Evolutionary conservation across 2,113 vertebrate genomes (phyloP).

Genomic region (Fulmarus glacialis): DNA sequence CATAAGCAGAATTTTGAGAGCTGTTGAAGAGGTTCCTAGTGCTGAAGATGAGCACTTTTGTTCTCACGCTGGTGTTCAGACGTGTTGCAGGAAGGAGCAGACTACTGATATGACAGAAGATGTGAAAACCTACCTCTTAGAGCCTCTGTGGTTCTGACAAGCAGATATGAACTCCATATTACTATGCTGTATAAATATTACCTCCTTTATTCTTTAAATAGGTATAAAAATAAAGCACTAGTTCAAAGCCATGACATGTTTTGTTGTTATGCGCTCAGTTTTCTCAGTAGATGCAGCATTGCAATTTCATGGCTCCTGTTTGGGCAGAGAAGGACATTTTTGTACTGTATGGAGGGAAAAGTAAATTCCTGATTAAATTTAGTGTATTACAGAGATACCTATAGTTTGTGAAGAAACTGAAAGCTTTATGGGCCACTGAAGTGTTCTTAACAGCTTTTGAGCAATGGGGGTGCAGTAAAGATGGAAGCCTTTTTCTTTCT

Average conservation of each 20-base stretch:
- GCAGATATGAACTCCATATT: background rate
- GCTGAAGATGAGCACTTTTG: background rate
- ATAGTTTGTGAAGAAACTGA: background rate
- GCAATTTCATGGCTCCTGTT: background rate
- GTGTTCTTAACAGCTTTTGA: background rate
- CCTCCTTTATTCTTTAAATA: background rate
- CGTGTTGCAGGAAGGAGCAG: background rate
- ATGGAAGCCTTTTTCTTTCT: background rate
- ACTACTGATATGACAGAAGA: background rate
- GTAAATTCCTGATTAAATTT: background rate
- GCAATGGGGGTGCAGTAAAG: background rate
- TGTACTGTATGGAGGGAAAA: background rate
- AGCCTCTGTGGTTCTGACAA: background rate
- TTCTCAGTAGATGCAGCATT: background rate
- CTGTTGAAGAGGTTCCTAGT: background rate
- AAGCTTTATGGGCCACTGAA: background rate
- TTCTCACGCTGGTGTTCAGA: background rate
- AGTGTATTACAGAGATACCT: background rate
- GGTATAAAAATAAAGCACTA: background rate
- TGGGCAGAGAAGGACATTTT: background rate
- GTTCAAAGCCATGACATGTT: background rate
- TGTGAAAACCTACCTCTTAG: background rate
- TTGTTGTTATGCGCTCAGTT: background rate
- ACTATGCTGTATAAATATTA: background rate
- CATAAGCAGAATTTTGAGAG: background rate